Conservation (phyloP, 2,888 invertebrate genomes). For the Tetropium fuscum region DNA sequence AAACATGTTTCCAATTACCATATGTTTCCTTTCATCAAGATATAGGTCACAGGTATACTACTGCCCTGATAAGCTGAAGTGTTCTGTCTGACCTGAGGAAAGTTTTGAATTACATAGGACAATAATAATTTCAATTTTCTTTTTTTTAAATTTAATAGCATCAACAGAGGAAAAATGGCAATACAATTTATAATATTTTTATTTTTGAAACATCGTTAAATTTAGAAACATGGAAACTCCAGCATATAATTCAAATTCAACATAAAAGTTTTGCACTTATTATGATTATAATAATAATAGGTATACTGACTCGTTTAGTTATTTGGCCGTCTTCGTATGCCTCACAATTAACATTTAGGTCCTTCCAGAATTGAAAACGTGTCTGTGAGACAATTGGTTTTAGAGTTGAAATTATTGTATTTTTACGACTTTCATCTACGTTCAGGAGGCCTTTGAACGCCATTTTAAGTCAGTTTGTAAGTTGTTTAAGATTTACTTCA, state of each 20-base stretch:
- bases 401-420: conserved; percentile 8
- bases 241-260: not conserved
- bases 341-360: not conserved
- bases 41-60: too few relatives aligned
- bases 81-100: too few relatives aligned
- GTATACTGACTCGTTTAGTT: not conserved
- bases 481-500: too few relatives aligned
- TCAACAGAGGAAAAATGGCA: not conserved
- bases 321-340: conserved; percentile 1
- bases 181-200: conserved; percentile 2
- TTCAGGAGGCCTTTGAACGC: conserved; percentile 6
- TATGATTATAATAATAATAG: not conserved
- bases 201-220: not conserved
- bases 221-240: not conserved
- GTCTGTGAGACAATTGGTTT: conserved; percentile 3
- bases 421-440: conserved; percentile 5
- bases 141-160: not conserved
- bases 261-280: not conserved
- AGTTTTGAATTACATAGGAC: too few relatives aligned
- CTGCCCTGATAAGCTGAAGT: too few relatives aligned
- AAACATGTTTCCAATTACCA: too few relatives aligned
- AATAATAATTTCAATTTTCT: not conserved
- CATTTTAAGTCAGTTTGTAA: not conserved
- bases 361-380: conserved; percentile 3
- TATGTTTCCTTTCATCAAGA: too few relatives aligned